Evolutionary conservation across 2,113 vertebrate species (phyloP).

Genomic region (Panurus biarmicus): DNA sequence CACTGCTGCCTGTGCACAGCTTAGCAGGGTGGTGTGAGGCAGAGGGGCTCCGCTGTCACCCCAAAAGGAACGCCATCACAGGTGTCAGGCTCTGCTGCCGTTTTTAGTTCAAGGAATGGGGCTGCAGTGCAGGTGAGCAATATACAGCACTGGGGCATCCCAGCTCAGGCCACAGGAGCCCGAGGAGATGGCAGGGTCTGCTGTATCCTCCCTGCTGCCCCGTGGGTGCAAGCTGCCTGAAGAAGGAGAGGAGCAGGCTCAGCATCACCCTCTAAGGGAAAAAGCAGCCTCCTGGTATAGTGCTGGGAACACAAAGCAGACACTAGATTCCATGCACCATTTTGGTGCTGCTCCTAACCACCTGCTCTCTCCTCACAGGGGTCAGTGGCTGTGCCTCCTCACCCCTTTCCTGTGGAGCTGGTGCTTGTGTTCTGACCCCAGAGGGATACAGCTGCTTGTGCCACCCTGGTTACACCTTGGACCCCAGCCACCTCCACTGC

Average conservation of each 20-base stretch:
- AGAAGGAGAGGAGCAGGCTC: background rate
- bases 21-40: background rate
- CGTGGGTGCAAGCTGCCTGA: background rate
- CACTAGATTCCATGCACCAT: background rate
- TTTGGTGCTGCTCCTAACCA: background rate
- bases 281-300: background rate
- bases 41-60: background rate
- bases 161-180: background rate
- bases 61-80: background rate
- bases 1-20: background rate
- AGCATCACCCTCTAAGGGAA: background rate
- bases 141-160: background rate
- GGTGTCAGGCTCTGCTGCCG: background rate
- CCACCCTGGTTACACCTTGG: conserved; percentile 74
- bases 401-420: conserved; percentile 79
- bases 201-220: background rate
- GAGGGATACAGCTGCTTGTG: conserved; percentile 86
- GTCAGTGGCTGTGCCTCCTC: conserved; percentile 63
- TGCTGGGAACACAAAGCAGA: background rate
- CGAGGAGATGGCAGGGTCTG: background rate
- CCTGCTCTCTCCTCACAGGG: background rate
- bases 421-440: conserved; percentile 75
- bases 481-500: conserved; percentile 73
- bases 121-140: background rate
- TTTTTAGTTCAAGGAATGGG: background rate